These are phyloP conservation scores for Passer domesticus DNA, from an alignment of 2,113 vertebrate genomes.

Conservation along the genomic window DNA sequence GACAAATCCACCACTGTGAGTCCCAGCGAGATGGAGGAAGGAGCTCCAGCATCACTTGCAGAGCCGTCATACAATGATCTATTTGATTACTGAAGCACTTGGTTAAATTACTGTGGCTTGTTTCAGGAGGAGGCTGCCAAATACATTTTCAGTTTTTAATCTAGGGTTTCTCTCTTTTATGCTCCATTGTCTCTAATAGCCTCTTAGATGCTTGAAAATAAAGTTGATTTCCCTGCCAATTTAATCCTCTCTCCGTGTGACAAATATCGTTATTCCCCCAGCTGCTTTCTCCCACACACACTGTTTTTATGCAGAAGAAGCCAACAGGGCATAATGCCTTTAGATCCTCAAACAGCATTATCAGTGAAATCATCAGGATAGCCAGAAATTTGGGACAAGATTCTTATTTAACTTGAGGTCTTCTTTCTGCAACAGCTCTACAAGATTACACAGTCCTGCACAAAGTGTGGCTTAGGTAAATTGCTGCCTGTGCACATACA, in stretches of 20 bases:
- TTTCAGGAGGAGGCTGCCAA: conserved; percentile 53
- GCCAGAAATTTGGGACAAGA: not conserved
- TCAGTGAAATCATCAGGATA: not conserved
- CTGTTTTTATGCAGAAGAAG: conserved; percentile 43
- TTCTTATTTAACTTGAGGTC: not conserved
- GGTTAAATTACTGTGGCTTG: conserved; percentile 41
- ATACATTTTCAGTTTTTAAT: conserved; percentile 63
- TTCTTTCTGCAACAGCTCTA: not conserved
- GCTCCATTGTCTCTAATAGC: conserved; percentile 62
- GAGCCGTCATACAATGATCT: conserved; percentile 56
- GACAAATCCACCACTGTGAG: conserved; percentile 64
- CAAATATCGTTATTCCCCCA: conserved; percentile 52
- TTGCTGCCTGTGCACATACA: not conserved
- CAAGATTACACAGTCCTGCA: not conserved
- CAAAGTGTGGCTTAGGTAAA: not conserved
- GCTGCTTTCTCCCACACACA: conserved; percentile 48
- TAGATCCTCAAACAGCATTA: conserved; percentile 20
- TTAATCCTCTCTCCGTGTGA: conserved; percentile 62
- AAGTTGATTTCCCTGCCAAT: conserved; percentile 66
- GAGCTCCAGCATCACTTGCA: conserved; percentile 18
- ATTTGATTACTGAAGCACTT: conserved; percentile 61
- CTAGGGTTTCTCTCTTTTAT: conserved; percentile 66
- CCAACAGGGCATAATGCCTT: conserved; percentile 48
- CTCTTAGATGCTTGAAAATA: conserved; percentile 61
- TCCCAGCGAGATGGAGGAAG: conserved; percentile 32